Conservation (phyloP, 2,113 vertebrate species). For the Bubo blakistoni region DNA sequence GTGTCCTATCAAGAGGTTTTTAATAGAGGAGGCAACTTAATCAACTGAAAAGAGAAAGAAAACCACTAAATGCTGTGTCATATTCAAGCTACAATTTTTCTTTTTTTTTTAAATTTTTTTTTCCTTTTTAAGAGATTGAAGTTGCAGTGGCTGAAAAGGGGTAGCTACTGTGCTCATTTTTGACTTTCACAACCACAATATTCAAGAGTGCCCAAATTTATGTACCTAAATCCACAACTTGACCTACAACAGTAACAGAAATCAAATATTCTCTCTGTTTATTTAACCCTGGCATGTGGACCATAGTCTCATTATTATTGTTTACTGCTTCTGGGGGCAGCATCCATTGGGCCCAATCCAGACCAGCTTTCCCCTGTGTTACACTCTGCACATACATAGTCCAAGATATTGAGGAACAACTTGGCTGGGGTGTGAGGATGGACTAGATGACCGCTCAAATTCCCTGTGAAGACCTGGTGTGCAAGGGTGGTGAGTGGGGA, state of each 20-base stretch:
- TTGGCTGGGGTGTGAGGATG: neutral
- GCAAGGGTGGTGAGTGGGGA: neutral
- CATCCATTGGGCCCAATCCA: neutral
- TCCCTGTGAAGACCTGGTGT: neutral
- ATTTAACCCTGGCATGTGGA: neutral
- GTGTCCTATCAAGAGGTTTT: neutral
- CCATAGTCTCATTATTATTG: neutral
- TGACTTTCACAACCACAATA: neutral
- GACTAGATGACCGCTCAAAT: neutral
- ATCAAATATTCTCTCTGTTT: neutral
- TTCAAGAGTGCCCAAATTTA: neutral
- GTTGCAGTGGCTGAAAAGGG: neutral
- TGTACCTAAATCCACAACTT: neutral
- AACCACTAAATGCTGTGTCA: neutral
- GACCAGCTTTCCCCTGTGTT: neutral
- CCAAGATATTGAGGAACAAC: neutral
- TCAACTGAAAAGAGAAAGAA: neutral
- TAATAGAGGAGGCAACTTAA: neutral
- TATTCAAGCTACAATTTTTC: neutral
- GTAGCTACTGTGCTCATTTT: neutral
- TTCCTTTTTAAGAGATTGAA: neutral
- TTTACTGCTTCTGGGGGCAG: neutral
- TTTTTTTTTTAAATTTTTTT: neutral
- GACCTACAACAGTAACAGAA: neutral
- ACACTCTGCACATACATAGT: rapidly evolving